A percentile compares a stretch with the other conserved stretches of the same genome.
These are phyloP conservation scores for Trachythela sp. DNA, from an alignment of 64 coral and sea anemone genomes.

Conservation along the genomic window DNA sequence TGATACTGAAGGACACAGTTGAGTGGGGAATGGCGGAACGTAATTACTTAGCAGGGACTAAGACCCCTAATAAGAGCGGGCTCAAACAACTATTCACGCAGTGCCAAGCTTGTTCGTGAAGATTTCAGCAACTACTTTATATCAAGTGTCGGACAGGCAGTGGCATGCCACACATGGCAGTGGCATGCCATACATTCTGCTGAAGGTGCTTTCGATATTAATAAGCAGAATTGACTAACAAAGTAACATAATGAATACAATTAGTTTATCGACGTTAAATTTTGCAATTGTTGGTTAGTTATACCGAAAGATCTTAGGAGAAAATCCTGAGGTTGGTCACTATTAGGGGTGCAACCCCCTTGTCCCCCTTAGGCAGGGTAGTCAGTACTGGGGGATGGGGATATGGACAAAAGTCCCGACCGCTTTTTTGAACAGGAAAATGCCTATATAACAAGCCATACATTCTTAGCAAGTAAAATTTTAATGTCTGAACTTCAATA, in stretches of 20 bases:
- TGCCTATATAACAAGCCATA: no score
- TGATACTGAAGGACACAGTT: neutral
- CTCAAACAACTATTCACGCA: constrained; percentile 14
- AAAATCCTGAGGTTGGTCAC: no score
- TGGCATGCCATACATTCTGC: neutral
- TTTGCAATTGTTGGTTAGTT: neutral
- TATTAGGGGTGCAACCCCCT: no score
- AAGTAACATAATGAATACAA: neutral
- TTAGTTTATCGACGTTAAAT: neutral
- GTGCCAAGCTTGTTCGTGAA: neutral
- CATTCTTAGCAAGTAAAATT: no score
- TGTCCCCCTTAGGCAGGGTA: no score
- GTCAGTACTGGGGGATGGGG: no score
- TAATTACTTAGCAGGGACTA: neutral
- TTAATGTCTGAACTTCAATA: no score
- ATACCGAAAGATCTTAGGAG: neutral
- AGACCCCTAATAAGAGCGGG: neutral
- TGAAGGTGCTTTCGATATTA: neutral
- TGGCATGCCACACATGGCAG: no score
- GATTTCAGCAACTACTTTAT: neutral
- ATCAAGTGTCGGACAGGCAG: neutral
- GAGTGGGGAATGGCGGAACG: neutral
- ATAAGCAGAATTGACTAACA: neutral
- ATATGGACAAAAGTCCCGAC: no score
- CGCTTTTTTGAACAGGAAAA: no score